Base-by-base conservation (phyloP, 2,797 vertebrate genomes). In the Ctenopoma multispine region DNA sequence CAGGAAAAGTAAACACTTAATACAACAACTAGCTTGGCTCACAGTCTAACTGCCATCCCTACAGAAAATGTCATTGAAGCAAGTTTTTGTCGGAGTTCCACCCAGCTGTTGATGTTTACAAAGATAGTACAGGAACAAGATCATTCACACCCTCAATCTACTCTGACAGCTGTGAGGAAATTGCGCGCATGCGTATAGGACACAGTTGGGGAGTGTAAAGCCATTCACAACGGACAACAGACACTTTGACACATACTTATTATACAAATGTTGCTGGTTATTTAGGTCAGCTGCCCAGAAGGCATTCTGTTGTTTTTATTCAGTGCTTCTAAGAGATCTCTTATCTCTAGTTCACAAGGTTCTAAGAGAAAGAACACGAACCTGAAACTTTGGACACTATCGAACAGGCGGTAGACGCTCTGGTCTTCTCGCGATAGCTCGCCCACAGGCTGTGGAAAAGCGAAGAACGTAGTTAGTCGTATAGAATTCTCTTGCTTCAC, bases 101-200 rank as follows among this genome's bases (percentile, higher is more conserved):
- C 90, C 90, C 90, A 92, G 90, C 92, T 92, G 90, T 90, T 89
- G 81, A 79, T 50, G 48, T 46, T 23, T 14, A 58, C 90, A 80
- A 87, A 92, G 91, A 85, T 61, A 0, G 17, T 58, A 27, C 5
- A 20, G 0, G 0, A 1, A 2, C 75, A 81, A 90, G 91, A 88
- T 47, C 1, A 1, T 15, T 79, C 66, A 10, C 53, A 0, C 8
- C 55, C 0, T 10, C 9, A 5, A 0, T 23, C 7, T 6, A 3
- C 0, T 21, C 18, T n/a, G 43, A 7, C 5, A 18, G 5, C 5
- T 44, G 6, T 9, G 18, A 8, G 43, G 18, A 6, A n/a, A n/a
- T 9, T 12, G n/a, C 2, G 43, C 43, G 43, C 43, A 46, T 46
- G 43, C 43, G 43, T 8, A 15, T 15, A 41, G 38, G 36, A 12